Conservation (phyloP, 2,113 vertebrate genomes). For the Pogonocichla stellata region DNA sequence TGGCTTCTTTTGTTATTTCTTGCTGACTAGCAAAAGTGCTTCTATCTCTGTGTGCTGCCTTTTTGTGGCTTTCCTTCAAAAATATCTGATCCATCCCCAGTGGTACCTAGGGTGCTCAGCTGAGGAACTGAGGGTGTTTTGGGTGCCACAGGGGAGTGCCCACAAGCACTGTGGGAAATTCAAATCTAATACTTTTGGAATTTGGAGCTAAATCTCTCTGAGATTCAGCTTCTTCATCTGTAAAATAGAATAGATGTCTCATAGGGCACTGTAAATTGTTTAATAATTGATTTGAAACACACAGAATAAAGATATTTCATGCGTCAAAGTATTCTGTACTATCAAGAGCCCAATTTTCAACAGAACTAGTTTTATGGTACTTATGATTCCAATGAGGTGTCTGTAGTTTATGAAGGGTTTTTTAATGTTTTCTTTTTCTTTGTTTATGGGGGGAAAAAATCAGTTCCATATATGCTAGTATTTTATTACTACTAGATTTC, state of each 20-base stretch:
- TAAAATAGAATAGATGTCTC: neutral
- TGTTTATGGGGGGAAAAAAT: neutral
- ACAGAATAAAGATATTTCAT: constrained; percentile 19
- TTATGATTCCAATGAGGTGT: neutral
- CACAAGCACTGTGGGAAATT: neutral
- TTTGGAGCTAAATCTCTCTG: neutral
- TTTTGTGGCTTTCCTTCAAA: neutral
- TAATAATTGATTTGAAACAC: constrained; percentile 23
- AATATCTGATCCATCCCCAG: neutral
- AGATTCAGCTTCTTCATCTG: neutral
- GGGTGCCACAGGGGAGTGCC: neutral
- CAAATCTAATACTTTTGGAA: neutral
- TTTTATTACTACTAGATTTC: neutral
- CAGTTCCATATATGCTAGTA: neutral
- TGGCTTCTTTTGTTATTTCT: neutral
- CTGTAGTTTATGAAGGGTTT: neutral
- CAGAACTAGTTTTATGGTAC: neutral
- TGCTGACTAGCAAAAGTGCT: neutral
- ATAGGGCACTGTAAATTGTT: neutral
- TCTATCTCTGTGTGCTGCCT: neutral
- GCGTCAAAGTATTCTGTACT: neutral
- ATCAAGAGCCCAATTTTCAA: neutral
- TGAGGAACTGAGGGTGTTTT: neutral
- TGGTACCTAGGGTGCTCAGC: neutral
- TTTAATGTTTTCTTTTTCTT: neutral